A percentile compares a stretch with the other conserved stretches of the same genome.
phyloP scores from a whole-genome alignment of 2,888 invertebrate species.

The Apamea epomidion region DNA sequence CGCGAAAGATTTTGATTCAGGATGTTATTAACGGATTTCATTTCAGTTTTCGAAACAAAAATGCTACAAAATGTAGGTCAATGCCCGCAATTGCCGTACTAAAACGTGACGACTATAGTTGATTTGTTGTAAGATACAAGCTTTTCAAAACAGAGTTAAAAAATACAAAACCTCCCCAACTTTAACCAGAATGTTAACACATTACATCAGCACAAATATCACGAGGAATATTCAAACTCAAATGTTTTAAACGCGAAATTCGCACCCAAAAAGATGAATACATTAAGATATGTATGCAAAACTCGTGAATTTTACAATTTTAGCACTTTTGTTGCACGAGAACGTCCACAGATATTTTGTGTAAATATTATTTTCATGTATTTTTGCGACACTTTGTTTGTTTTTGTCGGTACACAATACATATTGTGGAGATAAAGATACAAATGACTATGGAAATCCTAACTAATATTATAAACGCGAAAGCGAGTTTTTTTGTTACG shows the following conservation, averaged over 20 bases:
- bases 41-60: no score
- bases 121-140: no score
- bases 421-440: slow-evolving; percentile 6
- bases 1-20: no score
- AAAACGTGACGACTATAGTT: no score
- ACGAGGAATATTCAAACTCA: background rate
- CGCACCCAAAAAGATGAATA: slow-evolving; percentile 53
- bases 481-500: no score
- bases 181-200: background rate
- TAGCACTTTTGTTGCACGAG: slow-evolving; percentile 40
- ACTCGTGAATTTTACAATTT: slow-evolving; percentile 53
- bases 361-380: slow-evolving; percentile 36
- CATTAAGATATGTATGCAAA: slow-evolving; percentile 56
- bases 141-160: background rate
- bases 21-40: no score
- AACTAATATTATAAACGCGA: background rate
- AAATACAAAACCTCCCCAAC: background rate
- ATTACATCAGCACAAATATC: slow-evolving; percentile 14
- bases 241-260: slow-evolving; percentile 34
- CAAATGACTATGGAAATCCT: background rate
- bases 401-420: slow-evolving; percentile 4
- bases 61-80: no score
- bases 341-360: slow-evolving; percentile 35
- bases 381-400: slow-evolving; percentile 24
- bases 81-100: no score